Conservation (phyloP, 1,140 invertebrate species). For the Trichoplusia ni region DNA sequence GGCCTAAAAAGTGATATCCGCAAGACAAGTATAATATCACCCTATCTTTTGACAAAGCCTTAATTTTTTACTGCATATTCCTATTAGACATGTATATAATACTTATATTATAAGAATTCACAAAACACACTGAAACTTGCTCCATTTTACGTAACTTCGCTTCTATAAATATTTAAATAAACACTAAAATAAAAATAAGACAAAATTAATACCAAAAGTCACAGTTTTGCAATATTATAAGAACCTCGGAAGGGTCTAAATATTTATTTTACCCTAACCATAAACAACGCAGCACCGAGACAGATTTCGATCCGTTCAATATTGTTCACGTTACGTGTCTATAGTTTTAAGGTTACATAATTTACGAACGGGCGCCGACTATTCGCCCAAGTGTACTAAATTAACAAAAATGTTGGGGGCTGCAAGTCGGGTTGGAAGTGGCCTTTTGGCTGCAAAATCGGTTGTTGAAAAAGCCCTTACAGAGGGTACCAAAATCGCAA, state of each 20-base stretch:
- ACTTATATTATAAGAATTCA: too few species aligned
- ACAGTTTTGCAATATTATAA: not conserved
- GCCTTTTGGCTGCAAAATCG: constrained; percentile 73
- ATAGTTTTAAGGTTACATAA: constrained; percentile 67
- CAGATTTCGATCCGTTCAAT: constrained; percentile 7
- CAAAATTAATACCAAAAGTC: too few species aligned
- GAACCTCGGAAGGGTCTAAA: too few species aligned
- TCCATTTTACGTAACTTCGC: too few species aligned
- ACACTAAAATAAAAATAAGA: too few species aligned
- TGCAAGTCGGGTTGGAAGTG: constrained; percentile 75
- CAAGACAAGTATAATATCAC: too few species aligned
- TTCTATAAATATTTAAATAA: too few species aligned
- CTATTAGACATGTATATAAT: too few species aligned
- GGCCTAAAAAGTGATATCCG: too few species aligned
- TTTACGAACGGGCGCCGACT: constrained; percentile 57
- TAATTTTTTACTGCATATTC: too few species aligned
- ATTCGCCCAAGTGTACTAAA: constrained; percentile 52
- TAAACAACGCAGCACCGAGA: not conserved
- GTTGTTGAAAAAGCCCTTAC: constrained; percentile 69
- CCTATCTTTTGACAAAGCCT: too few species aligned
- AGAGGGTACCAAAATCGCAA: constrained; percentile 72
- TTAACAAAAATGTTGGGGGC: constrained; percentile 74
- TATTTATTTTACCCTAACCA: not conserved
- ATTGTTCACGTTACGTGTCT: constrained; percentile 43
- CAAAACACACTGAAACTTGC: too few species aligned